Conservation (phyloP, 2,113 vertebrate species). For the Oreochromis aureus region DNA sequence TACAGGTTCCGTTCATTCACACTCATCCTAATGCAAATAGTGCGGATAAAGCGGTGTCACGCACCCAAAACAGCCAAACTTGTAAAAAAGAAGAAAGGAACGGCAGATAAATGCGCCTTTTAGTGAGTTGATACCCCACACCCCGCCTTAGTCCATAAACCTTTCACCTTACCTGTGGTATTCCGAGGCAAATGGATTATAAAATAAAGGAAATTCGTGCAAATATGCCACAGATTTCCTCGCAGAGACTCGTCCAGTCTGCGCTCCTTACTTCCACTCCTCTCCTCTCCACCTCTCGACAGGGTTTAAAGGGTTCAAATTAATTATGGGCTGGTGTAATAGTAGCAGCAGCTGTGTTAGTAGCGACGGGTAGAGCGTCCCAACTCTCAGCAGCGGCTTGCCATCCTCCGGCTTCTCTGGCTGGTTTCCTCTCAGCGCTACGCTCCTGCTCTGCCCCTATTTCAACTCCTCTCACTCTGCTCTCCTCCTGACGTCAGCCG, state of each 20-base stretch:
- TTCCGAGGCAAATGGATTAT: conserved; percentile 35
- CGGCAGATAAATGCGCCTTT: not conserved
- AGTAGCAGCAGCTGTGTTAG: not conserved
- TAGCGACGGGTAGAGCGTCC: conserved; percentile 17
- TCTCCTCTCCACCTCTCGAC: not conserved
- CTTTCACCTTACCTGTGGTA: conserved; percentile 62
- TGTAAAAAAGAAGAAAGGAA: not conserved
- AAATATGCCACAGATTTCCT: conserved; percentile 30
- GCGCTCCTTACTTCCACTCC: conserved; percentile 46
- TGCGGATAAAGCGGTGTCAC: not conserved
- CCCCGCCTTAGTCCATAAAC: not conserved
- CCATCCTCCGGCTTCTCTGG: conserved; percentile 59
- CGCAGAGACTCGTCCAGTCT: conserved; percentile 35
- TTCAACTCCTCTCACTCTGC: conserved; percentile 75
- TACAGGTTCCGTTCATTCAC: not conserved
- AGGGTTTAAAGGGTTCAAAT: not conserved
- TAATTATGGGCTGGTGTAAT: not conserved
- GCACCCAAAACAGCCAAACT: conserved; percentile 34
- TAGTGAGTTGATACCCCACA: not conserved
- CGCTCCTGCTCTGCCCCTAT: conserved; percentile 79
- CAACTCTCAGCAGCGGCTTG: conserved; percentile 52
- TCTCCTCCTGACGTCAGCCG: conserved; percentile 83
- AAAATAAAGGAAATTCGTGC: conserved; percentile 5
- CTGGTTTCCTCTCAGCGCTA: conserved; percentile 54
- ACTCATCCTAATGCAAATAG: not conserved